Percentiles rank a stretch among this genome's conserved stretches.
These are phyloP conservation scores for Habrosyne pyritoides DNA, from an alignment of 2,888 invertebrate genomes.

Conservation along the genomic window DNA sequence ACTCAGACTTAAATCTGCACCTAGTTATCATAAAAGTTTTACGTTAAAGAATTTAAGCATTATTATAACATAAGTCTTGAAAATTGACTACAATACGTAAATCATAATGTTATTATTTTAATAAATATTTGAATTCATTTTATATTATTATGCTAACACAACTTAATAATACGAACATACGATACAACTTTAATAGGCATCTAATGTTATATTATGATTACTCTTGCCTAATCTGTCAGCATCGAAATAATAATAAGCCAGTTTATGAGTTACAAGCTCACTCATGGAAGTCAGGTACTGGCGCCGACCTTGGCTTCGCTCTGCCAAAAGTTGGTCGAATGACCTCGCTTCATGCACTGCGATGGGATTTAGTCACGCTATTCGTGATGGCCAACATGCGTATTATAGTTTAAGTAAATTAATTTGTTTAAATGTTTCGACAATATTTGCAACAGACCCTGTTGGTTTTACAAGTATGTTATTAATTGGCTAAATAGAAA, in stretches of 20 bases:
- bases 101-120: no score
- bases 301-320: constrained; percentile 61
- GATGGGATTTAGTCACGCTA: constrained; percentile 74
- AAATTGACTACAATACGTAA: no score
- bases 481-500: no score
- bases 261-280: constrained; percentile 36
- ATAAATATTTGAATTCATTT: no score
- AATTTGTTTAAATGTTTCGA: not conserved
- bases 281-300: constrained; percentile 32
- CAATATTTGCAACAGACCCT: constrained; percentile 8
- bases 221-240: constrained; percentile 30
- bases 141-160: no score
- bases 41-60: no score
- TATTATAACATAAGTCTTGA: no score
- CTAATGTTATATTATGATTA: constrained; percentile 23
- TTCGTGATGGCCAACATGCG: constrained; percentile 29
- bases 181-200: not conserved
- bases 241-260: constrained; percentile 47
- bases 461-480: not conserved
- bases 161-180: not conserved
- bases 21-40: no score
- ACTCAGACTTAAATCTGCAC: no score
- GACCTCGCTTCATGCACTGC: constrained; percentile 65
- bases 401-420: not conserved
- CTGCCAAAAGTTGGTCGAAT: constrained; percentile 65